Conservation (phyloP, 2,888 invertebrate species). For the Scaptomyza flava region DNA sequence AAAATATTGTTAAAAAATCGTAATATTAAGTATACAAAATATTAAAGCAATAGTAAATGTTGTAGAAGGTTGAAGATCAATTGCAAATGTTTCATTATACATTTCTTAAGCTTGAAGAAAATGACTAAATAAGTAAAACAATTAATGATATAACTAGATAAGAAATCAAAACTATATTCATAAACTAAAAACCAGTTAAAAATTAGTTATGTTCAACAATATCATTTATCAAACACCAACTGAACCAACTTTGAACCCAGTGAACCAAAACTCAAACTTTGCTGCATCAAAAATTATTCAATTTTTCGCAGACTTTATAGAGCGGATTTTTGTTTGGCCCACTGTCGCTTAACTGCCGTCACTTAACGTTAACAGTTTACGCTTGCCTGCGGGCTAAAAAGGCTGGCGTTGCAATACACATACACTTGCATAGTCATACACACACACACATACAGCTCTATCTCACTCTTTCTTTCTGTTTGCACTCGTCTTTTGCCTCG, state of each 20-base stretch:
- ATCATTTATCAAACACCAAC: slow-evolving; percentile 5
- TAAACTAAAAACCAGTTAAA: too few relatives aligned
- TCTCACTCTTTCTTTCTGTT: slow-evolving; percentile 8
- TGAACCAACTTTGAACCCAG: slow-evolving; percentile 1
- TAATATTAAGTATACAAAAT: too few relatives aligned
- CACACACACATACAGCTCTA: slow-evolving; percentile 7
- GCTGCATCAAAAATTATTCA: not conserved
- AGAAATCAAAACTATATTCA: too few relatives aligned
- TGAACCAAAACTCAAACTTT: not conserved
- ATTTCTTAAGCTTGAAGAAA: too few relatives aligned
- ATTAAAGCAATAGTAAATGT: slow-evolving; percentile 11
- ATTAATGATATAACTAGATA: too few relatives aligned
- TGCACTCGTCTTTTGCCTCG: slow-evolving; percentile 55
- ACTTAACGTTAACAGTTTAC: slow-evolving; percentile 79
- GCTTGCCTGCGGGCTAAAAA: slow-evolving; percentile 78
- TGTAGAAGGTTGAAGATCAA: not conserved
- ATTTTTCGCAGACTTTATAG: not conserved
- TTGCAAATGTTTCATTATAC: not conserved
- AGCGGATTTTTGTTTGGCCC: slow-evolving; percentile 43
- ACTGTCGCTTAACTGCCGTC: slow-evolving; percentile 78
- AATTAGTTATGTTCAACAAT: too few relatives aligned
- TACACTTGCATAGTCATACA: slow-evolving; percentile 30
- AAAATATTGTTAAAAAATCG: slow-evolving; percentile 12
- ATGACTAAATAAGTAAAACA: too few relatives aligned
- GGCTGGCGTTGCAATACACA: slow-evolving; percentile 71